Base-by-base conservation (phyloP, 2,888 invertebrate species). In the Drosophila siamana region DNA sequence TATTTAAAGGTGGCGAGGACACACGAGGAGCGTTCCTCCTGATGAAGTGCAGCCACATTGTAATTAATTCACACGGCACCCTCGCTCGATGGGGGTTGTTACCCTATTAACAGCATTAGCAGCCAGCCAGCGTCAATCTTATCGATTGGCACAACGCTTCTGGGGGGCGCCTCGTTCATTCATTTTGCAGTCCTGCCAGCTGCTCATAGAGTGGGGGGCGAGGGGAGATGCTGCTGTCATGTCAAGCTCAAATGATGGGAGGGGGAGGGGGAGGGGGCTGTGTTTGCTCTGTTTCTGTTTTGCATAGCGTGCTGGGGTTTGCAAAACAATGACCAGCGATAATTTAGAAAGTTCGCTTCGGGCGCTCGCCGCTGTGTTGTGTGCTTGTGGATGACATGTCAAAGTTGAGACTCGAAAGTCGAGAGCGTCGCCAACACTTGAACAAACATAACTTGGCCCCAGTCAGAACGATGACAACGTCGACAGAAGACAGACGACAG, bases 331-430 rank as follows among this genome's bases (percentile, higher is more conserved):
- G 87, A 79, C 80, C 71, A 63, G 64, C 68, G 66, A 76, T 69
- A 85, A 82, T 82, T 81, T 72, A 68, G 68, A 65, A 86, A 85
- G 82, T 81, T 86, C 81, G 69, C 33, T 28, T 9, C 9, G 11
- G 19, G 19, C 19, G 19, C 19, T 19, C n/a, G n/a, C n/a, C n/a
- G n/a, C n/a, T n/a, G n/a, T n/a, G 33, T 33, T 38, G 19, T 36
- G 33, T 22, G 55, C 43, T 40, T 75, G 75, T 56, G 61, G 64
- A 75, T 76, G 78, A 76, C 80, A 76, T 76, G 80, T 71, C 77
- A 80, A 76, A 71, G 80, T 76, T 74, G 59, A 74, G 44, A 73
- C 74, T 74, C 62, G 62, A 74, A 78, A 74, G 62, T 65, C 68
- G 55, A 63, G 59, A 48, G 63, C 56, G 66, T 16, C 65, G 52